These are phyloP conservation scores for Ornithoptera priamus DNA, from an alignment of 2,888 invertebrate species.

Conservation along the genomic window DNA sequence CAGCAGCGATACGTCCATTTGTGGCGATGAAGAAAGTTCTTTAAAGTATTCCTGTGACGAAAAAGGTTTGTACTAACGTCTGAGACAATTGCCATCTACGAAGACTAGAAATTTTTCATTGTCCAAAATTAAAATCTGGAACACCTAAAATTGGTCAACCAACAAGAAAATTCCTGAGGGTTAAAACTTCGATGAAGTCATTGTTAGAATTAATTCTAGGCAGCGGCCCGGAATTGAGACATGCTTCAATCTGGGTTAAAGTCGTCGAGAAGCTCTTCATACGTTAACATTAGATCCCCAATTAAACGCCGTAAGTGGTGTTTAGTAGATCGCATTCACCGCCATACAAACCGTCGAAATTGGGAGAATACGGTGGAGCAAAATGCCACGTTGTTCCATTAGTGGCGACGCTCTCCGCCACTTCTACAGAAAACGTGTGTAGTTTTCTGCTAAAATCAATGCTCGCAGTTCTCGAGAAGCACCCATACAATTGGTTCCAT, in stretches of 20 bases:
- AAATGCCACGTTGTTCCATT: slow-evolving; percentile 31
- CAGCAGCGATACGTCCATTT: too few relatives aligned
- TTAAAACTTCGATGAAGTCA: too few relatives aligned
- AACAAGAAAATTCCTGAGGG: too few relatives aligned
- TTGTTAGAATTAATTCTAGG: too few relatives aligned
- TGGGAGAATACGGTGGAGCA: slow-evolving; percentile 30
- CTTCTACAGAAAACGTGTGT: background rate
- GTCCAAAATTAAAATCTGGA: too few relatives aligned
- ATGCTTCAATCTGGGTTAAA: slow-evolving; percentile 18
- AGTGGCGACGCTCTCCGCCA: background rate
- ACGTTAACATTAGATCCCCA: slow-evolving; percentile 24
- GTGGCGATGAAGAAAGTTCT: too few relatives aligned
- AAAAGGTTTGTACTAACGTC: too few relatives aligned
- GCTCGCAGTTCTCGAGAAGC: background rate
- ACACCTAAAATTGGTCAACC: too few relatives aligned
- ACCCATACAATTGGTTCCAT: background rate
- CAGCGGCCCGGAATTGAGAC: slow-evolving; percentile 11
- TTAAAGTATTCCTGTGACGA: too few relatives aligned
- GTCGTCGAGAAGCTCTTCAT: slow-evolving; percentile 25
- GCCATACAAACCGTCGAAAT: slow-evolving; percentile 29
- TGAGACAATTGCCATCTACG: too few relatives aligned
- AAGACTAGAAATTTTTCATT: too few relatives aligned
- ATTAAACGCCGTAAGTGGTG: slow-evolving; percentile 18
- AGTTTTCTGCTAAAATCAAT: background rate
- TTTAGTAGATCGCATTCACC: slow-evolving; percentile 1